Evolutionary conservation across 2,888 invertebrate genomes (phyloP).

Genomic region (Spicauda simplicius): DNA sequence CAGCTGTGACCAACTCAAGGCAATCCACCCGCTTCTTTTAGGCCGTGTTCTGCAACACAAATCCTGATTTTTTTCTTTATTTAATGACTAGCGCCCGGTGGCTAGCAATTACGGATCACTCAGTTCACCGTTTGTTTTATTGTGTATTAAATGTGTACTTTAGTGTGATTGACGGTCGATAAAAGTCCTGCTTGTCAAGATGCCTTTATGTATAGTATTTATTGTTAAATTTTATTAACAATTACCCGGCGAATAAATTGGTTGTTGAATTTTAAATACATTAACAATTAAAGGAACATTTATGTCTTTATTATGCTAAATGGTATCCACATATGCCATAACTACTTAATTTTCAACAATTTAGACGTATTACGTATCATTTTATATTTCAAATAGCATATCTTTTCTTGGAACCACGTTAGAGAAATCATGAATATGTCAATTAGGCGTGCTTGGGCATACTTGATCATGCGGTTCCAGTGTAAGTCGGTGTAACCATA

Average conservation of each 20-base stretch:
- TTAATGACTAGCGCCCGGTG: slow-evolving; percentile 37
- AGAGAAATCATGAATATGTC: too few relatives aligned
- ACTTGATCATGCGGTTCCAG: background rate
- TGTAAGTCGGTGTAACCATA: background rate
- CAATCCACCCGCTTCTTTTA: slow-evolving; percentile 68
- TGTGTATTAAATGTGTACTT: slow-evolving; percentile 13
- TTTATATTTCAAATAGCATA: too few relatives aligned
- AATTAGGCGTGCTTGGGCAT: background rate
- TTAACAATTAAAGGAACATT: too few relatives aligned
- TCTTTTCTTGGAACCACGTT: too few relatives aligned
- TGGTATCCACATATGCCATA: too few relatives aligned
- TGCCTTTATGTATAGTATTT: background rate
- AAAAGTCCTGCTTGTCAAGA: slow-evolving; percentile 5
- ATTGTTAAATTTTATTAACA: too few relatives aligned
- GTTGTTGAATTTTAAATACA: too few relatives aligned
- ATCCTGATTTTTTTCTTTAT: slow-evolving; percentile 58
- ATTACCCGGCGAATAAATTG: too few relatives aligned
- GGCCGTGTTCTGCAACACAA: slow-evolving; percentile 60
- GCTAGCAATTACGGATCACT: slow-evolving; percentile 39
- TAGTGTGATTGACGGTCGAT: slow-evolving; percentile 14
- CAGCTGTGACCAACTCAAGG: slow-evolving; percentile 75
- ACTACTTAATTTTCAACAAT: too few relatives aligned
- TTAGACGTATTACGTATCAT: too few relatives aligned
- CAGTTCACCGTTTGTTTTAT: slow-evolving; percentile 16
- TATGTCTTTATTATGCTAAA: too few relatives aligned